phyloP scores from a whole-genome alignment of 2,113 vertebrate species.

The Chaenogobius annularis region DNA sequence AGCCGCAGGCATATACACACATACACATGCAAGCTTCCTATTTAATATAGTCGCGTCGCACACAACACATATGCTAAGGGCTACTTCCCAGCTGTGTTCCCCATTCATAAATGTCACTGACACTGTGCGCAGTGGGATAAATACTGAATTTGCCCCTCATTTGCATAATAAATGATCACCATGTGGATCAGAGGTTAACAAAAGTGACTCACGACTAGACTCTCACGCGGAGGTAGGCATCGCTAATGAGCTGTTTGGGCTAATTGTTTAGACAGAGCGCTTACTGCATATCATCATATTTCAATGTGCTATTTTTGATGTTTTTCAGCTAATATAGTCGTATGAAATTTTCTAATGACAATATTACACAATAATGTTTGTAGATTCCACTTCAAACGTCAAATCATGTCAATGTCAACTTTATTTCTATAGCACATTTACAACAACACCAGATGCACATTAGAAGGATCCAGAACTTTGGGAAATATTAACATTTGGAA shows the following conservation, averaged over 20 bases:
- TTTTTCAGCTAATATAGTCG: too few relatives aligned
- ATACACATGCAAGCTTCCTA: constrained; percentile 18
- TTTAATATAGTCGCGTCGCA: constrained; percentile 26
- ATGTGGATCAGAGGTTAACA: constrained; percentile 54
- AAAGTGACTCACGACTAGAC: constrained; percentile 40
- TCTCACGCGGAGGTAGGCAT: background rate
- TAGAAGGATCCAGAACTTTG: too few relatives aligned
- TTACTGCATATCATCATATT: too few relatives aligned
- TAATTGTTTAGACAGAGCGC: background rate
- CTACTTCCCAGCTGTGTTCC: constrained; percentile 65
- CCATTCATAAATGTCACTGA: constrained; percentile 70
- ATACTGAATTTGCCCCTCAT: constrained; percentile 58
- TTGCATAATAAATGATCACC: constrained; percentile 71
- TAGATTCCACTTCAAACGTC: too few relatives aligned
- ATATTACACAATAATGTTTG: too few relatives aligned
- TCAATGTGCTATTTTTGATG: too few relatives aligned
- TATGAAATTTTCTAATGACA: too few relatives aligned
- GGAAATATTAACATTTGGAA: too few relatives aligned
- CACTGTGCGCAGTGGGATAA: constrained; percentile 61
- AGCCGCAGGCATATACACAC: constrained; percentile 10
- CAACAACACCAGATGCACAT: too few relatives aligned
- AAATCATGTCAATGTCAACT: too few relatives aligned
- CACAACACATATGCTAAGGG: constrained; percentile 42
- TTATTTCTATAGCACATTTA: too few relatives aligned
- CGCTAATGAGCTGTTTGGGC: background rate